Base-by-base conservation (phyloP, 1,140 invertebrate species). In the Octopus sinensis region DNA sequence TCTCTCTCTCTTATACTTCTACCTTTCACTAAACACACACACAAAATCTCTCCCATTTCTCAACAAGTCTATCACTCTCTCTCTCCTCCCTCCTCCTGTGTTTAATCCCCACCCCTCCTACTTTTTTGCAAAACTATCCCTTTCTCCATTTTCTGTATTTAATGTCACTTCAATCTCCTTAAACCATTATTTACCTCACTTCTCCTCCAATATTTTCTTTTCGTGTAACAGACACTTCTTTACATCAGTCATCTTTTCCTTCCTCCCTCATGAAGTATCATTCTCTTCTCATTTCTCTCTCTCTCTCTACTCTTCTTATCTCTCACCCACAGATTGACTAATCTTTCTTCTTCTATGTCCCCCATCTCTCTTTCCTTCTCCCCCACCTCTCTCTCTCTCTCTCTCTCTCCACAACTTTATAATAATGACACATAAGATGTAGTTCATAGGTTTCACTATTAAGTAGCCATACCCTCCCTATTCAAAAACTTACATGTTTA, bases 201-300 rank as follows among this genome's bases (percentile, higher is more conserved):
- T 81, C 53, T 76, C 80, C 54, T 81, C 73, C 62, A 53, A 54
- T 75, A 75, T 53, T 81, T 76, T 81, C 53, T 54, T 30, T 54
- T 54, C 12, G 4, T 54, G 52, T 9, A 53, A 10, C 62, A 53
- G 6, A 52, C 71, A 17, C 17, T 54, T 71, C 71, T 51, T 52
- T 54, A 56, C 54, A 51, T 71, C 12, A 43, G 9, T 71, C 54
- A 23, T 51, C 52, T 30, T 62, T 51, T 62, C 54, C 56, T 80
- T 54, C 54, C 79, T 80, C 79, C 51, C 62, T 73, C 30, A 3
- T 43, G 30, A 43, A 43, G 30, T 43, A 43, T 43, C 30, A 43
- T 43, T 43, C 30, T 43, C 30, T 43, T 43, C 30, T 43, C 30
- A 43, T 43, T 43, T 43, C 30, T 3, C 30, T 43, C 30, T 43